Evolutionary conservation across 92 coral and sea anemone species (phyloP).

Genomic region (Pocillopora meandrina): DNA sequence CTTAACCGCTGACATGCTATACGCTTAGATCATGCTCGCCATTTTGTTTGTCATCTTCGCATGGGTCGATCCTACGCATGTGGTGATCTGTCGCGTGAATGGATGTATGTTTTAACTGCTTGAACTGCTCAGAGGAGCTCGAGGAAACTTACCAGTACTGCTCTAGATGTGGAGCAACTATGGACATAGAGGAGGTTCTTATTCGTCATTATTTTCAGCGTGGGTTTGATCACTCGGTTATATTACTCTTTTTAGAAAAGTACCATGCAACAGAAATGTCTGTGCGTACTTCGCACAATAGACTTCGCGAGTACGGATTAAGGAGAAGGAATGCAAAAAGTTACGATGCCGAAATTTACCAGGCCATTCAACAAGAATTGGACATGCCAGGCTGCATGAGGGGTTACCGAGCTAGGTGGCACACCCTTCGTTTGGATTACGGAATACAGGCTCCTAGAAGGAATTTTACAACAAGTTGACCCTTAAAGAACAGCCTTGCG

Average conservation of each 20-base stretch:
- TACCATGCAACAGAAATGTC: conserved; percentile 19
- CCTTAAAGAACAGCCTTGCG: conserved; percentile 56
- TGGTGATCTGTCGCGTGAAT: too few relatives aligned
- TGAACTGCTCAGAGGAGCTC: conserved; percentile 1
- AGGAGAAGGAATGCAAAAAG: conserved; percentile 24
- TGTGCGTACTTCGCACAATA: conserved; percentile 13
- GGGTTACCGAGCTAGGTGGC: conserved; percentile 58
- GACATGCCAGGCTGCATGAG: conserved; percentile 48
- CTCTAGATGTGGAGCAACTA: conserved; percentile 29
- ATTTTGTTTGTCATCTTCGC: too few relatives aligned
- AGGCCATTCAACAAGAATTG: conserved; percentile 40
- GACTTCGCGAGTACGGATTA: conserved; percentile 41
- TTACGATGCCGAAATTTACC: conserved; percentile 32
- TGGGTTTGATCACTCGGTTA: conserved; percentile 25
- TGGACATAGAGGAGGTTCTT: conserved; percentile 29
- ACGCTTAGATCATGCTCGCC: too few relatives aligned
- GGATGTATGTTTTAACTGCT: background rate
- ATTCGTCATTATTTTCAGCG: conserved; percentile 34
- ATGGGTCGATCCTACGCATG: too few relatives aligned
- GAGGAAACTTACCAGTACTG: conserved; percentile 5
- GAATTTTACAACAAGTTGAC: conserved; percentile 56
- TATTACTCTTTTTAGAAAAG: conserved; percentile 20
- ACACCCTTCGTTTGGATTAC: conserved; percentile 49
- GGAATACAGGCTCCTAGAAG: conserved; percentile 50
- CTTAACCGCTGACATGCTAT: too few relatives aligned